Base-by-base conservation (phyloP, 2,113 vertebrate species). In the Pelobates fuscus region DNA sequence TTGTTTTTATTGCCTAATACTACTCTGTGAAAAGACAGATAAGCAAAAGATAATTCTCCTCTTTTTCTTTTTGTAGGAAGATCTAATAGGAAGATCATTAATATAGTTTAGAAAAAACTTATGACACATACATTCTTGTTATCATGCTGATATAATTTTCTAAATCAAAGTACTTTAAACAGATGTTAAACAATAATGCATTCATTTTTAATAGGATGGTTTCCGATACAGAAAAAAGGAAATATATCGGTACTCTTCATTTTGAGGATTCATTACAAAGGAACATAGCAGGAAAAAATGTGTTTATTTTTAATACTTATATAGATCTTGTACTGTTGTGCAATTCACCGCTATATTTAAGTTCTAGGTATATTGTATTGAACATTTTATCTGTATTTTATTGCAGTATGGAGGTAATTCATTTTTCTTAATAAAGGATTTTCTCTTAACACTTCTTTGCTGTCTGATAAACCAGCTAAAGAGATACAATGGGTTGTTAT, bases 1-100 rank as follows among this genome's bases (percentile, higher is more conserved):
- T 83, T 83, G 70, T 65, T 82, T 88, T 88, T 84, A 88, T 82
- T 85, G 37, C 79, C 76, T 83, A 67, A 75, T 86, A 66, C 63
- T 67, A 85, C 80, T 54, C 77, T 79, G 82, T 78, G 70, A 81
- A 88, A 90, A 82, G 80, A 82, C 78, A 87, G 79, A 84, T 75
- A 80, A 86, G 76, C 77, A 44, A 81, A 82, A 82, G 27, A 84
- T 61, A 82, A 68, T 63, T 71, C 84, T 78, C 71, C 30, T 58
- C 32, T 37, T 37, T 37, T 37, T 37, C 32, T 55, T 20, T 55
- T 55, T 55, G 52, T 23, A 23, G 52, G 11, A 23, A 55, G 52
- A 23, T 2, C 20, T 55, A 55, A 20, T 23, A 21, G 52, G 52
- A 55, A 55, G 52, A 55, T 23, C 52, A 55, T 55, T 55, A 55